Evolutionary conservation across 2,797 vertebrate genomes (phyloP), one percentile per base, ranked within the genome.

Genomic region (Oryzias dopingdopingensis): DNA sequence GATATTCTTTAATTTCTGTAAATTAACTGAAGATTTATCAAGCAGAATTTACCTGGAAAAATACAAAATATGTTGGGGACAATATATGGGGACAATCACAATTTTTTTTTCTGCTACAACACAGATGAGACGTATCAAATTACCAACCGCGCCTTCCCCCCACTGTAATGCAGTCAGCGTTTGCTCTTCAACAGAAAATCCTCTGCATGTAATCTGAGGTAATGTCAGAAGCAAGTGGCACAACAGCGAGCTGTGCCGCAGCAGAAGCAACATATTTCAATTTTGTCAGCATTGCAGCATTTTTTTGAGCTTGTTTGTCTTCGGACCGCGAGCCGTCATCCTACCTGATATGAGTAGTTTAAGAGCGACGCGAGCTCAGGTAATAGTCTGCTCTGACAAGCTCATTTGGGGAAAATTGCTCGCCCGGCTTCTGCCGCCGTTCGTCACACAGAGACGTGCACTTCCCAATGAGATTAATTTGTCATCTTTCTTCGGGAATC

Each of bases 331-430:
- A 77, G 70, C 55, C 66, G 49, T 79, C 79, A 69, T 82, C 71
- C 62, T 29, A 42, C 50, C n/a, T 14, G 57, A 68, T 53, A 75
- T 26, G 40, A 67, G 45, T 66, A 12, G 16, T 42, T 65, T 59
- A 79, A 72, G 77, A 66, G 76, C 65, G 72, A 81, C 83, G 67
- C 65, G 58, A 67, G 72, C 78, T 80, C 77, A 70, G 76, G 56
- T 46, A 63, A 83, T 78, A 54, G 74, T 80, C 75, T 22, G 79
- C 74, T 58, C 67, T 79, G 86, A 84, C 84, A 81, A 82, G 76
- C 89, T 89, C 72, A 86, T 89, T 86, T 86, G 69, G 73, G 70
- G 70, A 73, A 84, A 88, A 90, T 89, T 85, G 84, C 82, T 82
- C 54, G 77, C 67, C 57, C 77, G 50, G 51, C 83, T 88, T 74